Evolutionary conservation across 2,888 invertebrate species (phyloP).

Genomic region (Pandemis heparana): DNA sequence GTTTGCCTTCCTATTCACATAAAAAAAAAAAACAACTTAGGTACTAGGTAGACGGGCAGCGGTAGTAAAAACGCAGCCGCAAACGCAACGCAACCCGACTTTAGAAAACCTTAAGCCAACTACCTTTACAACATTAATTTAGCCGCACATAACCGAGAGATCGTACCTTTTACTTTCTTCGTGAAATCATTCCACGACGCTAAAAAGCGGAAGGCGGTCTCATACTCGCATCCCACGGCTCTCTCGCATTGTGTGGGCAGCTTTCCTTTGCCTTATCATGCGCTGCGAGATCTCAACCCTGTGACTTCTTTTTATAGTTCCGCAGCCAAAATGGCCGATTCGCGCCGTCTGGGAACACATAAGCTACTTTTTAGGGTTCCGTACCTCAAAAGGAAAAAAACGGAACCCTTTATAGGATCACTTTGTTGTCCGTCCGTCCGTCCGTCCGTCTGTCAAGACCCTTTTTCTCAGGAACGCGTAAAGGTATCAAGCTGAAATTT

Average conservation of each 20-base stretch:
- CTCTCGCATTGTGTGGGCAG: constrained; percentile 62
- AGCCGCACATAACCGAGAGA: constrained; percentile 46
- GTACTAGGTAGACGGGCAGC: no score
- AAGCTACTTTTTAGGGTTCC: no score
- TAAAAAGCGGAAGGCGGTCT: constrained; percentile 79
- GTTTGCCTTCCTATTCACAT: no score
- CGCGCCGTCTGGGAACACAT: no score
- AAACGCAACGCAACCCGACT: not conserved
- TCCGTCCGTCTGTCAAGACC: no score
- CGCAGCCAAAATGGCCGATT: not conserved
- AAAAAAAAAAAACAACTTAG: no score
- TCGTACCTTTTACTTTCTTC: constrained; percentile 82
- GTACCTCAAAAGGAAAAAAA: no score
- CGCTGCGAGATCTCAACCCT: constrained; percentile 2
- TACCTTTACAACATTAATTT: constrained; percentile 24
- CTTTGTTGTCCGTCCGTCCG: no score
- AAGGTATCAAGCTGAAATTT: no score
- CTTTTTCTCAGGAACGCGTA: no score
- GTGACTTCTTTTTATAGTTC: constrained; percentile 1
- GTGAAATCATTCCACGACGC: constrained; percentile 74
- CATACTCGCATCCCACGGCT: constrained; percentile 67
- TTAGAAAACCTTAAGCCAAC: constrained; percentile 4
- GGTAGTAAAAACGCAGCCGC: not conserved
- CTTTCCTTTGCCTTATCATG: constrained; percentile 47
- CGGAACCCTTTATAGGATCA: no score